Evolutionary conservation across 2,888 invertebrate species (phyloP), one percentile per base, ranked within the genome.

Genomic region (Emesis furor): DNA sequence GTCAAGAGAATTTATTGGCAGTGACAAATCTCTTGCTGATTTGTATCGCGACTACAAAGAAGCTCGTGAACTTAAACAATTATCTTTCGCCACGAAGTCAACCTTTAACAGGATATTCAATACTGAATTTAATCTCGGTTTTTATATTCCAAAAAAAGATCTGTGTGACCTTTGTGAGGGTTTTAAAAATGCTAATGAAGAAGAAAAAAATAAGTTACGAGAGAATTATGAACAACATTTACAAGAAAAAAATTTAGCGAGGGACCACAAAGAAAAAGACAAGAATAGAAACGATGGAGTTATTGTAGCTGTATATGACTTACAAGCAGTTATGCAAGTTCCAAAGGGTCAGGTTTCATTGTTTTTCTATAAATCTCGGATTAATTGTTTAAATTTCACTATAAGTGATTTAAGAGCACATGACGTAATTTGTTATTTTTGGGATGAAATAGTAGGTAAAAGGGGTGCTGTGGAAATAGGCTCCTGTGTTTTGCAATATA

Each of bases 391-490:
- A 10, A 75, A 74, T 51, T 78, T 81, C 75, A 81, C 78, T n/a
- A 35, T 76, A 76, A 82, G 79, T 68, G 85, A 88, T 32, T 72
- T 86, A 8, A 30, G 71, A 14, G 78, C 77, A 37, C 79, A 86
- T 6, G 24, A 32, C 68, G 68, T 24, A n/a, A 42, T 65, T 30
- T 86, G 85, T 72, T 86, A 72, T 73, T 87, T 89, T 78, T 86
- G 86, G 86, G 77, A 86, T 30, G 87, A 88, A 62, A 86, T 75
- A 3, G 71, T 86, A 71, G 89, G 79, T 42, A 83, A 79, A 42
- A 35, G 84, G 17, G 86, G 85, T 37, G 76, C 84, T 17, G 46
- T 72, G 14, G 88, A 86, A 77, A 87, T n/a, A 12, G 42, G 42
- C 1, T 12, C 46, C 32, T 84, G 84, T 62, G 65, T 84, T n/a